A percentile compares a stretch with the other conserved stretches of the same genome.
Evolutionary conservation across 2,888 invertebrate species (phyloP).

Genomic region (Drosophila setosimentum): DNA sequence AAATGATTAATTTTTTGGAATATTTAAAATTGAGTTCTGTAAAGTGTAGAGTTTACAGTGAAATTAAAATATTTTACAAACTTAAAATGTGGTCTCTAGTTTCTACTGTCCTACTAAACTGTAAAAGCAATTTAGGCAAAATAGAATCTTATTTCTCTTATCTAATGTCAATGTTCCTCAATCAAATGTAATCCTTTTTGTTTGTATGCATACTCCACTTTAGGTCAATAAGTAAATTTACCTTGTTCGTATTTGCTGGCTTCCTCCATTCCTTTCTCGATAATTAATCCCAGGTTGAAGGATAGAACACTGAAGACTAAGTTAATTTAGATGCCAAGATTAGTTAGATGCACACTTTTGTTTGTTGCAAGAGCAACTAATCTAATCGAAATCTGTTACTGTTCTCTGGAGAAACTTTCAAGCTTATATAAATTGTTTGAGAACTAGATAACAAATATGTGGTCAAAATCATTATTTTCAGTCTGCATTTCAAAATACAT

Average conservation of each 20-base stretch:
- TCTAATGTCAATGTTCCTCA: neutral
- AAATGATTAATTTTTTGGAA: neutral
- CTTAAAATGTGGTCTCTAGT: neutral
- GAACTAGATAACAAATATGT: slow-evolving; percentile 29
- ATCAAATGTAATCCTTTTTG: neutral
- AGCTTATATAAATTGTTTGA: neutral
- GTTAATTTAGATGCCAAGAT: neutral
- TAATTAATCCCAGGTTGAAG: slow-evolving; percentile 5
- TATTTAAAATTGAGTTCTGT: neutral
- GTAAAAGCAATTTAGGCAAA: neutral
- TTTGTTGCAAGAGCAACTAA: neutral
- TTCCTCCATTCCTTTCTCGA: neutral
- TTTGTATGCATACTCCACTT: slow-evolving; percentile 15
- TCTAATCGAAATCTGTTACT: neutral
- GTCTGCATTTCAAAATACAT: slow-evolving; percentile 20
- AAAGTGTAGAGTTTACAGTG: neutral
- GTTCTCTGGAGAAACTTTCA: neutral
- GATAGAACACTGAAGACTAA: neutral
- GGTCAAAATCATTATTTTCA: neutral
- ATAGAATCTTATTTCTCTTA: neutral
- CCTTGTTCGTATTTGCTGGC: slow-evolving; percentile 14
- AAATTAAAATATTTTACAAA: neutral
- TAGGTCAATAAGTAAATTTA: slow-evolving; percentile 60
- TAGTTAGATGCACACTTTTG: neutral
- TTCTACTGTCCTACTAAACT: neutral